Evolutionary conservation across 2,888 invertebrate genomes (phyloP), one percentile per base, ranked within the genome.

Genomic region (Lasioglossum zephyrum): DNA sequence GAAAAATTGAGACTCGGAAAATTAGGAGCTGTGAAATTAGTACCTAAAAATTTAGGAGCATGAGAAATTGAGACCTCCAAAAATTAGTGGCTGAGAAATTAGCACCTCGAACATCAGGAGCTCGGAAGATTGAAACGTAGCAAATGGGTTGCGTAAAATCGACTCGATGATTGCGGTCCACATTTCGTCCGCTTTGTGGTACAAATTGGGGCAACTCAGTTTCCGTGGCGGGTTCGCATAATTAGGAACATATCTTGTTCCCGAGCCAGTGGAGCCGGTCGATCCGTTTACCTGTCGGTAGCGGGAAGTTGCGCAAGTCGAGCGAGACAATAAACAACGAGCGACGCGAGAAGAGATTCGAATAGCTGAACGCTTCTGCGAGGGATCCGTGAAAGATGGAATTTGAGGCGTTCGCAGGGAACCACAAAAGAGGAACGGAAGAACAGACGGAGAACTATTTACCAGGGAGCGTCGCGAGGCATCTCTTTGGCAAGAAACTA

Each of bases 381-480:
- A 80, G 76, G 80, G 77, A 85, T 84, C 78, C 78, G 77, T 63
- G 84, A 76, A 84, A 77, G 85, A 85, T 85, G 81, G 85, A 86
- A 86, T 85, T 85, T 76, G 74, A 75, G 72, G 70, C 80, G 75
- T 60, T 84, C 82, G 79, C 63, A 31, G 66, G 41, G 49, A 75
- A 39, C 75, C 70, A 81, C 86, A 87, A 85, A 84, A 87, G 73
- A 80, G 76, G 69, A 39, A 66, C 70, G 80, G 83, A 82, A 85
- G 85, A 81, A 78, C 82, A 82, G 82, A 53, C 82, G 69, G 72
- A 49, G 60, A 87, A 90, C 86, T 90, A 90, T 90, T 90, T 90
- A 90, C 81, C 80, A 22, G 80, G 81, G 79, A 82, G 60, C 83
- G 87, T 83, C 78, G 87, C 81, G 82, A 84, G 57, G 82, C 75